Conservation (phyloP, 2,797 vertebrate genomes). For the Clamator glandarius region DNA sequence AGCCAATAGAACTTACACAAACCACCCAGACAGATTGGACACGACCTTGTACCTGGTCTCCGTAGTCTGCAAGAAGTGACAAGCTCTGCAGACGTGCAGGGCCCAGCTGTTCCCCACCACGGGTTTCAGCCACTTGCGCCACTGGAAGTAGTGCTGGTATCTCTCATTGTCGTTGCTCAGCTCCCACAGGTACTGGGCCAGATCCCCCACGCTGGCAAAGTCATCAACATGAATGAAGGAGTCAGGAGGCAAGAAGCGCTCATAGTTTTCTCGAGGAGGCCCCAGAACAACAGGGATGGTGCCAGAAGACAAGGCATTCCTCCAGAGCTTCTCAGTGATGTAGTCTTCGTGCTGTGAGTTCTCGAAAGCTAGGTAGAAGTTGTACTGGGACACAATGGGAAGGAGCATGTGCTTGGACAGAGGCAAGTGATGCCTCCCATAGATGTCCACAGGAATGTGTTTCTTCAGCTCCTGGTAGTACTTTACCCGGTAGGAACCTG, state of each 20-base stretch:
- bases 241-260: slow-evolving; percentile 73
- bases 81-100: not conserved
- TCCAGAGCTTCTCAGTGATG: slow-evolving; percentile 77
- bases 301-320: slow-evolving; percentile 67
- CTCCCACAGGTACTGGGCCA: not conserved
- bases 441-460: slow-evolving; percentile 27
- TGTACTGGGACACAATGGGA: slow-evolving; percentile 39
- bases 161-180: not conserved
- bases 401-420: not conserved
- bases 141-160: slow-evolving; percentile 57
- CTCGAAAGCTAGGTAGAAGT: slow-evolving; percentile 74
- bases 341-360: slow-evolving; percentile 62
- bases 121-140: not conserved
- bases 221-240: slow-evolving; percentile 66
- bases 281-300: slow-evolving; percentile 72
- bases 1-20: not conserved
- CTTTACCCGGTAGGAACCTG: not conserved
- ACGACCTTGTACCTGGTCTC: not conserved
- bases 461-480: slow-evolving; percentile 48
- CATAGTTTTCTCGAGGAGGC: slow-evolving; percentile 31
- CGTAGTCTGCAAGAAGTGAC: not conserved
- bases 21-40: not conserved
- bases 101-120: rapidly evolving
- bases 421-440: not conserved
- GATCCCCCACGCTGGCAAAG: not conserved